Evolutionary conservation across 64 coral and sea anemone species (phyloP), one percentile per base, ranked within the genome.

Genomic region (Pocillopora damicornis): DNA sequence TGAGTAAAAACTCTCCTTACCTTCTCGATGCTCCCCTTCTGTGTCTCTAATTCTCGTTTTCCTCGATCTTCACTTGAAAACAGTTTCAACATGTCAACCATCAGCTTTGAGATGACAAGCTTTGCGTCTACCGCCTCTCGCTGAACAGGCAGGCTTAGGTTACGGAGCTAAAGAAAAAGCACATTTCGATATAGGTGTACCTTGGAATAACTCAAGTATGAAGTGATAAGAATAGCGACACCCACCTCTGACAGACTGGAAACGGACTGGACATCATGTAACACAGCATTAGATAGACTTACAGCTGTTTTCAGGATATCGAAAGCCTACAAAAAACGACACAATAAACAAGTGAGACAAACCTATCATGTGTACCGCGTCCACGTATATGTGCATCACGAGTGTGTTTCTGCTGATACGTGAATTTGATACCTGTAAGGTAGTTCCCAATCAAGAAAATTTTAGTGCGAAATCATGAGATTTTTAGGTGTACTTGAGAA

Each of bases 11-110:
- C 13, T 5, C 9, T 4, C 56, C 2, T 35, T 81, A 94, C 93
- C 93, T 94, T 90, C 67, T 94, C 81, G 80, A 94, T 90, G 20
- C 66, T 90, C n/a, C 88, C 83, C 56, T 90, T 94, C 36, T 79
- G 81, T 58, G 88, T 89, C 67, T 94, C 93, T 64, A 38, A 69
- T 66, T 90, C 66, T 76, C 88, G 77, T 20, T 71, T 94, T 25
- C 58, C 45, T 45, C 93, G 81, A 58, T 75, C 69, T 61, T 94
- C 93, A 57, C 75, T 37, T 42, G 88, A 86, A 16, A 87, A 79
- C 74, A 77, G 75, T 74, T 74, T 75, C 15, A 90, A 79, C 75
- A 90, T 94, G 20, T 79, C 72, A 12, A 94, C 80, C 79, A 89
- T 89, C 45, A 94, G 75, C 20, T 90, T 75, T 34, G 87, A 65